These are phyloP conservation scores for Arvicola amphibius DNA, from an alignment of 2,797 vertebrate genomes.

Conservation along the genomic window DNA sequence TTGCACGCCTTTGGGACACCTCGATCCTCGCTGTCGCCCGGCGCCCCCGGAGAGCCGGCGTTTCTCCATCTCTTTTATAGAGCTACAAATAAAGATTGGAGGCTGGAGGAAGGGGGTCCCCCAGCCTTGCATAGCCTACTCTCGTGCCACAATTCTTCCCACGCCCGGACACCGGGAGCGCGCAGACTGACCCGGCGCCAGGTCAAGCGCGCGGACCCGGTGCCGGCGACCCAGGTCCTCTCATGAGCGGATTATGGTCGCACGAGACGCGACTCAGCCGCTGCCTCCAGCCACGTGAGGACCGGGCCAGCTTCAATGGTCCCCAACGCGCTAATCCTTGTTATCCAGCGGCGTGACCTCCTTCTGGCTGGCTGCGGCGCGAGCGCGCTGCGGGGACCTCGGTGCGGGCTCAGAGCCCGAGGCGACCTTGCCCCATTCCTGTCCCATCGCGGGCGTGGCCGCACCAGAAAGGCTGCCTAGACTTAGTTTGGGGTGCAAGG, in stretches of 20 bases:
- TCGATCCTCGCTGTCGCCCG: slow-evolving; percentile 64
- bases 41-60: slow-evolving; percentile 54
- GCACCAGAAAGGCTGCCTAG: neutral
- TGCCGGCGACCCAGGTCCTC: neutral
- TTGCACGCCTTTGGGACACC: slow-evolving; percentile 82
- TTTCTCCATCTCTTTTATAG: slow-evolving; percentile 86
- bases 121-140: slow-evolving; percentile 70
- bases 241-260: slow-evolving; percentile 91
- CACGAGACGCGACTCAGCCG: slow-evolving; percentile 91
- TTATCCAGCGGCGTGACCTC: slow-evolving; percentile 55
- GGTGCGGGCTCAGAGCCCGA: neutral
- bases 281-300: slow-evolving; percentile 91
- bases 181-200: neutral
- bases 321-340: slow-evolving; percentile 68
- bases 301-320: slow-evolving; percentile 79
- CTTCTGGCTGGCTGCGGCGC: neutral
- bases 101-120: slow-evolving; percentile 83
- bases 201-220: slow-evolving; percentile 74
- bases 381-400: neutral
- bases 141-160: slow-evolving; percentile 72
- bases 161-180: neutral
- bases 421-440: neutral
- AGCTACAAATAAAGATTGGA: slow-evolving; percentile 82
- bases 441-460: neutral
- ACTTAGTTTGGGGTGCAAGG: neutral